Conservation (phyloP, 2,113 vertebrate species). For the Upupa epops region DNA sequence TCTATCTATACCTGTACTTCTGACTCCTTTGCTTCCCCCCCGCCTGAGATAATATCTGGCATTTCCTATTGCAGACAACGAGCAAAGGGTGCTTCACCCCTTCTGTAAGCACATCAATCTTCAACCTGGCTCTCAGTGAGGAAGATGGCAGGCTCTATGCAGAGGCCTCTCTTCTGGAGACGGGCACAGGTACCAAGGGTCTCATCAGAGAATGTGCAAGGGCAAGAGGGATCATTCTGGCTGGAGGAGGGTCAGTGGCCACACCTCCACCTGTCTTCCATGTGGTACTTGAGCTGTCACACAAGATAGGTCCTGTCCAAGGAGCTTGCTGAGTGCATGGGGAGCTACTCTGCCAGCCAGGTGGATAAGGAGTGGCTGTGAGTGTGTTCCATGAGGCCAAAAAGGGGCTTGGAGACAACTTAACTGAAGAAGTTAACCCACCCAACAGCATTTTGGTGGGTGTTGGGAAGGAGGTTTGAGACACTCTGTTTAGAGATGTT, state of each 20-base stretch:
- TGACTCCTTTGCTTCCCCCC: neutral
- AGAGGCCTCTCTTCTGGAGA: constrained; percentile 57
- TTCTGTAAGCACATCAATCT: constrained; percentile 45
- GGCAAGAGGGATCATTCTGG: neutral
- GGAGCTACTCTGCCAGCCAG: neutral
- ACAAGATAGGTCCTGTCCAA: neutral
- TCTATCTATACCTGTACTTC: neutral
- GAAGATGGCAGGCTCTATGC: constrained; percentile 20
- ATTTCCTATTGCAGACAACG: neutral
- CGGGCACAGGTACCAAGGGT: constrained; percentile 54
- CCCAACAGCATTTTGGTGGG: neutral
- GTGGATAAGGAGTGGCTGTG: neutral
- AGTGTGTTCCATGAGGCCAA: accelerated
- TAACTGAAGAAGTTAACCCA: neutral
- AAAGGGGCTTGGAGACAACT: neutral
- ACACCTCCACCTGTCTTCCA: neutral
- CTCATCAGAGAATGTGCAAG: neutral
- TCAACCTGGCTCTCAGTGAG: neutral
- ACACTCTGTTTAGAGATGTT: neutral
- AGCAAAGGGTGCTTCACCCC: constrained; percentile 61
- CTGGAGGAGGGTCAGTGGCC: neutral
- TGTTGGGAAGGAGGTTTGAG: neutral
- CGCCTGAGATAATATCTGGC: neutral
- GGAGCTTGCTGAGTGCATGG: neutral
- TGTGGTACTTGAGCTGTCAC: neutral